Evolutionary conservation across 2,888 invertebrate genomes (phyloP).

Genomic region (Melanotus villosus): DNA sequence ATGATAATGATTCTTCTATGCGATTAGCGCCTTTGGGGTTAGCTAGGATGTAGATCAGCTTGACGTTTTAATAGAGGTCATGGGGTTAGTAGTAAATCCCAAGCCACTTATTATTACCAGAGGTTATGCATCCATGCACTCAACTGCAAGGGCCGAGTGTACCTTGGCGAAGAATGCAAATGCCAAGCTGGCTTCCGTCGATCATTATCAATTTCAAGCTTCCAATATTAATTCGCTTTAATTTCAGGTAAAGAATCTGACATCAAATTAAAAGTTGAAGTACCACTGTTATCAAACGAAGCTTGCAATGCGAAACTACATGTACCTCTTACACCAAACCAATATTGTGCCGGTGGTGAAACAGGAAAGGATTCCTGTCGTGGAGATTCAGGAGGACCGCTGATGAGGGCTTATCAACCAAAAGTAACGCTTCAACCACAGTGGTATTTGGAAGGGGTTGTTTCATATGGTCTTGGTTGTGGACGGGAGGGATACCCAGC

Average conservation of each 20-base stretch:
- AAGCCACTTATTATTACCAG: neutral
- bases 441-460: slow-evolving; percentile 6
- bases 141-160: too few relatives aligned
- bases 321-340: neutral
- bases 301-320: neutral
- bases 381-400: slow-evolving; percentile 28
- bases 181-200: too few relatives aligned
- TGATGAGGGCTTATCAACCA: slow-evolving; percentile 10
- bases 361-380: slow-evolving; percentile 56
- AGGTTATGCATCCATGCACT: too few relatives aligned
- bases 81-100: too few relatives aligned
- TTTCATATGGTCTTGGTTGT: neutral
- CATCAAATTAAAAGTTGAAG: neutral
- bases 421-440: neutral
- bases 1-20: too few relatives aligned
- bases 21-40: too few relatives aligned
- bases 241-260: neutral
- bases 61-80: too few relatives aligned
- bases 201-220: too few relatives aligned
- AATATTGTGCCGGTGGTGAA: slow-evolving; percentile 47
- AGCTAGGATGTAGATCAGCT: too few relatives aligned
- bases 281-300: neutral
- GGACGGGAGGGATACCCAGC: neutral
- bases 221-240: too few relatives aligned
- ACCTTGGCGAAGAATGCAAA: too few relatives aligned